Conservation (phyloP, 2,797 vertebrate species). For the Pyrocephalus nanus region DNA sequence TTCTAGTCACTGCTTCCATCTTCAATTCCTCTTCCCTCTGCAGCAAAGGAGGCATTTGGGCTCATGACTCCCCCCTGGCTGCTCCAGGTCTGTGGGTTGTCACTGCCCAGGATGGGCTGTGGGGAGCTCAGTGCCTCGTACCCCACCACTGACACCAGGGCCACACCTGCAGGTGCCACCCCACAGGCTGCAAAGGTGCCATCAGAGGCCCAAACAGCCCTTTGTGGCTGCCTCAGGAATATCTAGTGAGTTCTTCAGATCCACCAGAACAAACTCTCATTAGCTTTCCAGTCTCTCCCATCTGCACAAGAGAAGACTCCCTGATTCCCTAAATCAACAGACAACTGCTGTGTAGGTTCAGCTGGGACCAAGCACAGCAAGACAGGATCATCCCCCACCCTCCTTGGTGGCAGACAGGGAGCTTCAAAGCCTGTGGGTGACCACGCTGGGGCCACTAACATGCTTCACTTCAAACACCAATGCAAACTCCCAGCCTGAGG, state of each 20-base stretch:
- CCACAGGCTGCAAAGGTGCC: neutral
- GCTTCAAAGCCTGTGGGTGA: neutral
- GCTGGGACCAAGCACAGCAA: neutral
- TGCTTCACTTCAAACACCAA: neutral
- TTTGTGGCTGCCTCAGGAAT: neutral
- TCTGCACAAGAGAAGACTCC: neutral
- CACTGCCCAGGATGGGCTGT: neutral
- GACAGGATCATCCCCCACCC: fast-evolving
- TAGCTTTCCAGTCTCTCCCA: neutral
- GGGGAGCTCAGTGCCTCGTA: neutral
- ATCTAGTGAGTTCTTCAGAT: neutral
- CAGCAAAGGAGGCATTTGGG: neutral
- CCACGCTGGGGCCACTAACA: fast-evolving
- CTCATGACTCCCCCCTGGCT: fast-evolving
- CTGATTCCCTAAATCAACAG: neutral
- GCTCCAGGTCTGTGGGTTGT: neutral
- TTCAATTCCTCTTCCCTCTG: neutral
- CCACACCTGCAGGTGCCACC: neutral
- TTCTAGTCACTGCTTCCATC: neutral
- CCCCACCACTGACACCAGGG: neutral
- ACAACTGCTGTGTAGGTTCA: fast-evolving
- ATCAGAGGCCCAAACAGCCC: neutral
- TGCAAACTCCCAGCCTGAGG: neutral
- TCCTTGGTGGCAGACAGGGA: neutral
- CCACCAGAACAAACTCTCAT: neutral